Percentiles rank a stretch among this genome's conserved stretches.
Conservation (phyloP, 2,888 invertebrate genomes). For the Eumacrocentrus americanus region DNA sequence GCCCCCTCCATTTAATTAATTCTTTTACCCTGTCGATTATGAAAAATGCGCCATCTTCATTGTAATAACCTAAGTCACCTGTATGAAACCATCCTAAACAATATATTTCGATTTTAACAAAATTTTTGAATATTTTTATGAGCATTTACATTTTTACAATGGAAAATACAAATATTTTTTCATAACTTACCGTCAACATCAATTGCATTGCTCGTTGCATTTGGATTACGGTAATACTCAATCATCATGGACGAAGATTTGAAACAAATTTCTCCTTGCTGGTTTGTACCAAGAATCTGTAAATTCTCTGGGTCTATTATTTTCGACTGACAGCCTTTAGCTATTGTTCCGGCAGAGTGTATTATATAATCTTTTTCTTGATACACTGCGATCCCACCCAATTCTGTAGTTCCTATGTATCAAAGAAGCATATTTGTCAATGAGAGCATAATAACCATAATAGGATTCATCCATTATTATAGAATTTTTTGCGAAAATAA, state of each 20-base stretch:
- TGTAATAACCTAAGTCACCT: constrained; percentile 48
- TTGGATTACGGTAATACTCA: constrained; percentile 37
- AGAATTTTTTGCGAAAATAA: not conserved
- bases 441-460: not conserved
- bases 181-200: constrained; percentile 39
- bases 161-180: not conserved
- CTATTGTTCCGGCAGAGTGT: constrained; percentile 45
- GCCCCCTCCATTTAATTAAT: constrained; percentile 46
- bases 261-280: constrained; percentile 38
- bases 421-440: not conserved
- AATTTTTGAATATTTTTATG: not conserved
- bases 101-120: too few species aligned
- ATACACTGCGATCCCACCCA: constrained; percentile 29
- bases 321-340: constrained; percentile 41
- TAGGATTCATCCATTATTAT: not conserved
- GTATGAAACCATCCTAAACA: constrained; percentile 45
- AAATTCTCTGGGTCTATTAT: constrained; percentile 36
- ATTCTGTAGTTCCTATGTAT: constrained; percentile 48
- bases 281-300: constrained; percentile 37
- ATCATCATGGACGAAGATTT: constrained; percentile 39
- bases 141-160: not conserved
- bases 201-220: constrained; percentile 35
- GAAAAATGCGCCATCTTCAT: constrained; percentile 46
- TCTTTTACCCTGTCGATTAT: constrained; percentile 49
- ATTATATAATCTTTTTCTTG: constrained; percentile 33